Base-by-base conservation (phyloP, 1,140 invertebrate genomes). In the Thaumetopoea pityocampa region DNA sequence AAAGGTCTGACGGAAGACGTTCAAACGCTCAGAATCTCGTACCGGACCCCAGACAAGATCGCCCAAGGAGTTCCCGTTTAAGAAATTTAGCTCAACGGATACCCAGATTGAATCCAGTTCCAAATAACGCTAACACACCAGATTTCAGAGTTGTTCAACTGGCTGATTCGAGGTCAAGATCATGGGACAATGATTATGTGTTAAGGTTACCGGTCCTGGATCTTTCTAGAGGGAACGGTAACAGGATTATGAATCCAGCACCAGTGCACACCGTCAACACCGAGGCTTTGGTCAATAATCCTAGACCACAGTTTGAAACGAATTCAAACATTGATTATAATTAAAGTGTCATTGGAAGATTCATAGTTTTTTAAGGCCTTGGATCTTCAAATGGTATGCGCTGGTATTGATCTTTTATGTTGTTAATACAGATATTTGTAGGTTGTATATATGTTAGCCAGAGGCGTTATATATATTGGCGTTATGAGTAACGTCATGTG, bases 141-240 rank as follows among this genome's bases (percentile, higher is more conserved):
- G 72, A 79, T 10, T 67, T 82, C 23, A 59, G 78, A 33, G 44
- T 70, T 0, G 72, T 79, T 35, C 67, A 76, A 0, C 76, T 66
- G 66, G 62, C 65, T 0, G 78, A 81, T 5, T 46, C 53, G 0
- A 50, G 65, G 4, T 57, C 64, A 19, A 63, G 70, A 26, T 32
- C 44, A 0, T 60, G 65, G 30, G 78, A 79, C 12, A 62, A 62
- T 7, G 73, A 82, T 15, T 70, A 65, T 9, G 62, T 76, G 0
- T 15, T 76, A 1, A 44, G 74, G 15, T 46, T 79, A 38, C 69
- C 74, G 0, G 56, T 72, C 51, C 18, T 72, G 32, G 78, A 82
- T 22, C 37, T 72, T 3, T 65, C 59, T 28, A 61, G 72, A 33
- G 53, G 66, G 17, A 48, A 53, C 10, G 44, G 35, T 4, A 60